A percentile compares a stretch with the other conserved stretches of the same genome.
phyloP scores from a whole-genome alignment of 2,888 invertebrate genomes.

The Leucoptera coffeella region DNA sequence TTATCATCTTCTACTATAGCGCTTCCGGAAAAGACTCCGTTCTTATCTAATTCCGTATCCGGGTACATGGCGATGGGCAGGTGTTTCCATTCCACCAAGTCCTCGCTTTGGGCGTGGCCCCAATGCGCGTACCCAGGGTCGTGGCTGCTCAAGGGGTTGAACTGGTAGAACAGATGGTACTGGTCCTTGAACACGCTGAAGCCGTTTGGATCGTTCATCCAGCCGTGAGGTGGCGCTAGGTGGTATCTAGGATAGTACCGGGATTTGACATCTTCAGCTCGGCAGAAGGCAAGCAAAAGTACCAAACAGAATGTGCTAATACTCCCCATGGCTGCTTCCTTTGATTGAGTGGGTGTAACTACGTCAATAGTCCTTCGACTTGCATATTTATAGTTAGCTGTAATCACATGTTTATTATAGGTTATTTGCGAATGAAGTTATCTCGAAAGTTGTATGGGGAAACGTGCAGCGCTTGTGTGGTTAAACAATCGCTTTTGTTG shows the following conservation, averaged over 20 bases:
- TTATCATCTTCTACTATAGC: conserved; percentile 22
- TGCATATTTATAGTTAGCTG: no score
- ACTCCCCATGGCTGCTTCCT: no score
- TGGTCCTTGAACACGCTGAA: conserved; percentile 23
- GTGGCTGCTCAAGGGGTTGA: conserved; percentile 26
- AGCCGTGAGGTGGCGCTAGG: conserved; percentile 23
- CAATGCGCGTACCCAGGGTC: conserved; percentile 32
- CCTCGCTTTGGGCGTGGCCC: conserved; percentile 41
- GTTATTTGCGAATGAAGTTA: no score
- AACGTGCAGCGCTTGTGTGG: no score
- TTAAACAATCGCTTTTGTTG: no score
- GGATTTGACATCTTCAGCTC: conserved; percentile 8
- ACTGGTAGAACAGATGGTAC: conserved; percentile 47
- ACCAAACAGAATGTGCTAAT: no score
- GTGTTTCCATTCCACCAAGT: conserved; percentile 40
- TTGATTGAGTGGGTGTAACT: no score
- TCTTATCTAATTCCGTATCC: conserved; percentile 21
- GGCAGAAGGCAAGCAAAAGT: no score
- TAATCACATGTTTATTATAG: no score
- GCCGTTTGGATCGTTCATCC: conserved; percentile 55
- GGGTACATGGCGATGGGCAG: conserved; percentile 37
- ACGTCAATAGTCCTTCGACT: no score
- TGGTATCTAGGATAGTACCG: conserved; percentile 25
- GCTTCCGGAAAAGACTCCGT: conserved; percentile 43
- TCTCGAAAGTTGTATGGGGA: no score